These are phyloP conservation scores for Synchiropus splendidus DNA, from an alignment of 2,113 vertebrate genomes.

Conservation along the genomic window DNA sequence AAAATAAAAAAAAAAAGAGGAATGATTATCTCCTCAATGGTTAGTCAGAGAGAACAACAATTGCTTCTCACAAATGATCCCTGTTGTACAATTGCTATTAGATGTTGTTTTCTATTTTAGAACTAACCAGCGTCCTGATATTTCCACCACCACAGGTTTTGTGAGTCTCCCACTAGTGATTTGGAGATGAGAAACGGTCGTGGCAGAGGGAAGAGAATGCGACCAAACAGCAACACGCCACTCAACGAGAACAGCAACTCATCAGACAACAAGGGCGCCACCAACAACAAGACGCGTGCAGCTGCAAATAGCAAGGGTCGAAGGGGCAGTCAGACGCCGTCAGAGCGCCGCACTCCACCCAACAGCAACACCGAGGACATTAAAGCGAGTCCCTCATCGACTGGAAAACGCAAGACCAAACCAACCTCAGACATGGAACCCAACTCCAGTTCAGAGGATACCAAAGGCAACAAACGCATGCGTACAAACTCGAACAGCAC, in stretches of 20 bases:
- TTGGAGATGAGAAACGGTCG: conserved; percentile 95
- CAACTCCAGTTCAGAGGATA: conserved; percentile 98
- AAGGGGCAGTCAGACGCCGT: conserved; percentile 92
- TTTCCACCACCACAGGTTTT: conserved; percentile 75
- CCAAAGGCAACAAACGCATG: conserved; percentile 95
- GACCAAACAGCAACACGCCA: conserved; percentile 89
- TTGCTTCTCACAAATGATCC: too few species aligned
- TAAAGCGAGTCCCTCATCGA: conserved; percentile 90
- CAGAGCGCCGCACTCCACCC: conserved; percentile 83
- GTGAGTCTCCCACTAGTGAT: conserved; percentile 96
- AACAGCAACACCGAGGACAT: conserved; percentile 79
- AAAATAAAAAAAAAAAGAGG: too few species aligned
- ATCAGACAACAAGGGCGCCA: conserved; percentile 85
- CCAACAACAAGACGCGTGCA: conserved; percentile 86
- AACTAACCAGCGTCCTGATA: background rate
- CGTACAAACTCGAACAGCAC: conserved; percentile 82
- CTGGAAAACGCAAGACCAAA: conserved; percentile 89
- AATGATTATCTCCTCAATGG: too few species aligned
- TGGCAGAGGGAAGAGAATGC: conserved; percentile 90
- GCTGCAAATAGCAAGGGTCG: conserved; percentile 92
- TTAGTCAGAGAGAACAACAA: too few species aligned
- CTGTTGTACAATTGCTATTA: too few species aligned
- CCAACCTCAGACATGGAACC: conserved; percentile 94
- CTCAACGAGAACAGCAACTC: conserved; percentile 79
- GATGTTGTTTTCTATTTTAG: too few species aligned